A percentile compares a stretch with the other conserved stretches of the same genome.
Evolutionary conservation across 2,113 vertebrate species (phyloP).

Genomic region (Pungitius pungitius): DNA sequence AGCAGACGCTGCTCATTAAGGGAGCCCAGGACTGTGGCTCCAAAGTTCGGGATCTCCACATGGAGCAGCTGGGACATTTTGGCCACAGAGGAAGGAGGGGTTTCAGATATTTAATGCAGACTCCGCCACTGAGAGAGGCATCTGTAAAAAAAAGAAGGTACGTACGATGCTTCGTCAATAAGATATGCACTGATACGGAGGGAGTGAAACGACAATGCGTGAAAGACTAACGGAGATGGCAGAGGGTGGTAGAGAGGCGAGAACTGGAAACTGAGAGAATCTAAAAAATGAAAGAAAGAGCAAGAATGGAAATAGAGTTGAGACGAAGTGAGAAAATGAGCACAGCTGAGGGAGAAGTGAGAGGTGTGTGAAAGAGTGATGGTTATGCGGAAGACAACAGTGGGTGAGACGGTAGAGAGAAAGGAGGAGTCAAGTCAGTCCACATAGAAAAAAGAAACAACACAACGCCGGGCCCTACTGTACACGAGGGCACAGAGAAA

Average conservation of each 20-base stretch:
- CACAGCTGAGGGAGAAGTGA: conserved; percentile 63
- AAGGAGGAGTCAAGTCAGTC: conserved; percentile 63
- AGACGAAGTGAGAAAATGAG: conserved; percentile 63
- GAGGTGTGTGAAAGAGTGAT: conserved; percentile 68
- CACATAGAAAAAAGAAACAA: conserved; percentile 16
- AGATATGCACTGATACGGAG: conserved; percentile 25
- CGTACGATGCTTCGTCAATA: conserved; percentile 12
- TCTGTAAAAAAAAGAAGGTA: conserved; percentile 76
- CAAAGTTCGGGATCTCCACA: conserved; percentile 98
- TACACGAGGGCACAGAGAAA: conserved; percentile 58
- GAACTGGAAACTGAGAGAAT: conserved; percentile 42
- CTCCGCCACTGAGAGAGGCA: conserved; percentile 80
- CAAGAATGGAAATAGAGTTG: conserved; percentile 54
- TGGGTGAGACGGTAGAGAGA: conserved; percentile 61
- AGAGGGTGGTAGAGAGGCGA: conserved; percentile 45
- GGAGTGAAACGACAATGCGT: conserved; percentile 38
- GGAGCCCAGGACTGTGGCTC: conserved; percentile 95
- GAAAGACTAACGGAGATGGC: conserved; percentile 51
- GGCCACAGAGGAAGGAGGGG: conserved; percentile 62
- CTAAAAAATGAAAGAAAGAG: conserved; percentile 42
- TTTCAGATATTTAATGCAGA: conserved; percentile 82
- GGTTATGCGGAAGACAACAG: conserved; percentile 62
- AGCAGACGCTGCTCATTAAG: conserved; percentile 95
- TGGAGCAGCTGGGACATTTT: conserved; percentile 98
- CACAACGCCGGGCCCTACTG: conserved; percentile 48